Evolutionary conservation across 1,140 invertebrate genomes (phyloP).

Genomic region (Bursaphelenchus mucronatus): DNA sequence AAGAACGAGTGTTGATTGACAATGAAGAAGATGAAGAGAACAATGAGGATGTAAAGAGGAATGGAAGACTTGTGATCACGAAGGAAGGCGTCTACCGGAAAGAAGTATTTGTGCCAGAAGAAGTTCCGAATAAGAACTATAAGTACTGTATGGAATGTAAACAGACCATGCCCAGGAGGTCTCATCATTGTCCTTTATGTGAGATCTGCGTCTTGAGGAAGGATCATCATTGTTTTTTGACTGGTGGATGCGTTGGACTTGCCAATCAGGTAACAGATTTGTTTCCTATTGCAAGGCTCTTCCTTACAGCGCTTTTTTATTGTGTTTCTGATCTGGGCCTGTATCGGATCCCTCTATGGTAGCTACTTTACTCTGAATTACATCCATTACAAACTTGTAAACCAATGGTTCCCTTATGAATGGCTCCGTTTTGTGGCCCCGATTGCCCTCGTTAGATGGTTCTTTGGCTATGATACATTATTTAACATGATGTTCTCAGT

Average conservation of each 20-base stretch:
- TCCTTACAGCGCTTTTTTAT: slow-evolving; percentile 47
- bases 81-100: slow-evolving; percentile 12
- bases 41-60: slow-evolving; percentile 8
- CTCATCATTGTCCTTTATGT: slow-evolving; percentile 48
- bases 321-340: slow-evolving; percentile 47
- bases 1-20: slow-evolving; percentile 4
- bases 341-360: slow-evolving; percentile 35
- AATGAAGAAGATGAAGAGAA: slow-evolving; percentile 1
- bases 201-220: slow-evolving; percentile 47
- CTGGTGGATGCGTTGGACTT: slow-evolving; percentile 46
- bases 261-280: slow-evolving; percentile 39
- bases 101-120: slow-evolving; percentile 9
- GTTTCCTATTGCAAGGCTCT: slow-evolving; percentile 3
- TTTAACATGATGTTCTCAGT: slow-evolving; percentile 34
- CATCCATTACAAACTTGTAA: slow-evolving; percentile 27
- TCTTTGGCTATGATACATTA: slow-evolving; percentile 35
- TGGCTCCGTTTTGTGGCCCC: slow-evolving; percentile 39
- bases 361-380: slow-evolving; percentile 32
- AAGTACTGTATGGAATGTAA: slow-evolving; percentile 35
- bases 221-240: slow-evolving; percentile 48
- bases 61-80: slow-evolving; percentile 9
- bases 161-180: slow-evolving; percentile 32
- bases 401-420: slow-evolving; percentile 38
- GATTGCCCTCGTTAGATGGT: slow-evolving; percentile 38
- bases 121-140: slow-evolving; percentile 13